phyloP scores from a whole-genome alignment of 1,140 invertebrate genomes.

The Scylla paramamosain region DNA sequence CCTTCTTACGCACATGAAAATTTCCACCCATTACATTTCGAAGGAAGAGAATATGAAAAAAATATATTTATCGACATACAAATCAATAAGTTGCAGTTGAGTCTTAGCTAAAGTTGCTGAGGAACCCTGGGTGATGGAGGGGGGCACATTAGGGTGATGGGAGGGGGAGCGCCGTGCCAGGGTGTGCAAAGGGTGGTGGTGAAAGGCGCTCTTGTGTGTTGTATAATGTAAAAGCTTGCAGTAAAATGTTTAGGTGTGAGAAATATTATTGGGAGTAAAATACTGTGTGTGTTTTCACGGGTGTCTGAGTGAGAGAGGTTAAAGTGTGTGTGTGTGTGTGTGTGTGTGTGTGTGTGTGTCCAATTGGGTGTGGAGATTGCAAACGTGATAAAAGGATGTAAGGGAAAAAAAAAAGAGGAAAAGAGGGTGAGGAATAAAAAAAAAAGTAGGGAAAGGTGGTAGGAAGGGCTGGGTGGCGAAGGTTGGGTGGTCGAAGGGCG shows the following conservation, averaged over 20 bases:
- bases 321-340: background rate
- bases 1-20: background rate
- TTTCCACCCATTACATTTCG: too few species aligned
- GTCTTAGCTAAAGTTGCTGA: background rate
- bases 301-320: background rate
- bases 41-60: background rate
- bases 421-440: background rate
- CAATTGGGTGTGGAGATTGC: too few species aligned
- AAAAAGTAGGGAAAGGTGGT: too few species aligned
- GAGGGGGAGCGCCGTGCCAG: too few species aligned
- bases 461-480: background rate
- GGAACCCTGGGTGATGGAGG: background rate
- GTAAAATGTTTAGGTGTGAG: background rate
- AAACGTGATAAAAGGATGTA: background rate
- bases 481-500: background rate
- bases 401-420: background rate
- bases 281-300: too few species aligned
- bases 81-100: background rate
- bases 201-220: background rate
- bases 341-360: too few species aligned
- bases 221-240: background rate
- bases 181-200: background rate
- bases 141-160: too few species aligned
- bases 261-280: too few species aligned
- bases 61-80: background rate